Evolutionary conservation across 2,113 vertebrate genomes (phyloP).

Genomic region (Perca flavescens): DNA sequence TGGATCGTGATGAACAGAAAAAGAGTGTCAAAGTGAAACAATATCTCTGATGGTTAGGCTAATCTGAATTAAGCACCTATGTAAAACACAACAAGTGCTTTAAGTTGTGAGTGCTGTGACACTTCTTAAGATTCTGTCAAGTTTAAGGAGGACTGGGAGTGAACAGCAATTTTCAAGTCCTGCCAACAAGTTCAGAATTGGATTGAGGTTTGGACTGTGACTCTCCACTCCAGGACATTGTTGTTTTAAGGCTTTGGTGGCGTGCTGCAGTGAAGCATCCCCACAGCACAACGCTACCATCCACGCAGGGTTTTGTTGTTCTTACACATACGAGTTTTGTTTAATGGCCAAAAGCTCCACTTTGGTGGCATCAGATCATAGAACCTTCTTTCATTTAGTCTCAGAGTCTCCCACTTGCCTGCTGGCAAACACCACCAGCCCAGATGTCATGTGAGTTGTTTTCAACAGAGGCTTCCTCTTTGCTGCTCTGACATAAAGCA

Average conservation of each 20-base stretch:
- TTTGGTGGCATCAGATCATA: constrained; percentile 9
- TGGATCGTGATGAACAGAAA: not conserved
- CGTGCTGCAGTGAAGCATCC: not conserved
- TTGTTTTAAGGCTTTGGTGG: not conserved
- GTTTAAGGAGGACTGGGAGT: not conserved
- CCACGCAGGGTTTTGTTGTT: not conserved
- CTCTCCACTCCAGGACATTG: not conserved
- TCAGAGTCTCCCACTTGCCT: not conserved
- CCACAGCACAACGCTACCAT: not conserved
- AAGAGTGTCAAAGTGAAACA: not conserved
- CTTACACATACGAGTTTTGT: not conserved
- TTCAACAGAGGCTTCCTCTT: constrained; percentile 9
- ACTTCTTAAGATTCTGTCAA: not conserved
- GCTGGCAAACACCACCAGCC: constrained; percentile 22
- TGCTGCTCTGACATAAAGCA: constrained; percentile 23
- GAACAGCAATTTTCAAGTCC: no score
- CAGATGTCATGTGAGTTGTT: constrained; percentile 43
- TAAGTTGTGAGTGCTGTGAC: not conserved
- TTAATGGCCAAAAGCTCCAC: not conserved
- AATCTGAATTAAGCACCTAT: no score
- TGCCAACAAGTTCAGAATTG: not conserved
- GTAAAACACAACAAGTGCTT: not conserved
- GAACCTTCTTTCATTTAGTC: constrained; percentile 3
- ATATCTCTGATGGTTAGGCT: not conserved
- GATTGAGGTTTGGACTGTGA: not conserved